These are phyloP conservation scores for Zygothrica quintamaculata DNA, from an alignment of 2,888 invertebrate genomes.

Conservation along the genomic window DNA sequence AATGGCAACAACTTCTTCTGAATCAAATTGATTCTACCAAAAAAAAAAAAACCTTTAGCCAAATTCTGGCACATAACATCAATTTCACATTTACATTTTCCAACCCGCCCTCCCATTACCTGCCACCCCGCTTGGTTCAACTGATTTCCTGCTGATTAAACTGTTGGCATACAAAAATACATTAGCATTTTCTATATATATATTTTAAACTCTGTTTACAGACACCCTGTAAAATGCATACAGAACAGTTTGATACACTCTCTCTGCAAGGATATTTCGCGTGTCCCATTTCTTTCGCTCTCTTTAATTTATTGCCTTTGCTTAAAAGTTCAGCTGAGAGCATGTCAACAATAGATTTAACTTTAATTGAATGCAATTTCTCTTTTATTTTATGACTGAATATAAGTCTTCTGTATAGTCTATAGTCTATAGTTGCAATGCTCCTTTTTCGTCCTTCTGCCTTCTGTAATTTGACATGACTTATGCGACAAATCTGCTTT, in stretches of 20 bases:
- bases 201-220: neutral
- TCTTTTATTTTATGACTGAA: constrained; percentile 48
- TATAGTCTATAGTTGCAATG: constrained; percentile 10
- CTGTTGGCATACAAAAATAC: constrained; percentile 34
- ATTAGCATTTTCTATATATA: constrained; percentile 19
- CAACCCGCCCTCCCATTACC: neutral
- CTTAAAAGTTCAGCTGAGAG: constrained; percentile 14
- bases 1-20: no score
- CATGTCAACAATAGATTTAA: constrained; percentile 46
- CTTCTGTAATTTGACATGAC: constrained; percentile 75
- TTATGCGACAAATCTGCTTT: constrained; percentile 80
- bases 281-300: neutral
- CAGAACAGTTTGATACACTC: neutral
- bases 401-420: constrained; percentile 13
- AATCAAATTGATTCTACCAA: no score
- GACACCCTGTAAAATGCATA: constrained; percentile 1
- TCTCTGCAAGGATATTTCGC: neutral
- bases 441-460: constrained; percentile 2
- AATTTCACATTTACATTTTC: constrained; percentile 29
- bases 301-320: constrained; percentile 22
- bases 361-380: constrained; percentile 78
- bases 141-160: constrained; percentile 50
- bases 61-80: constrained; percentile 1
- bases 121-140: constrained; percentile 7
- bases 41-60: no score